A percentile compares a stretch with the other conserved stretches of the same genome.
Evolutionary conservation across 1,140 invertebrate genomes (phyloP).

Genomic region (Neodiprion fabricii): DNA sequence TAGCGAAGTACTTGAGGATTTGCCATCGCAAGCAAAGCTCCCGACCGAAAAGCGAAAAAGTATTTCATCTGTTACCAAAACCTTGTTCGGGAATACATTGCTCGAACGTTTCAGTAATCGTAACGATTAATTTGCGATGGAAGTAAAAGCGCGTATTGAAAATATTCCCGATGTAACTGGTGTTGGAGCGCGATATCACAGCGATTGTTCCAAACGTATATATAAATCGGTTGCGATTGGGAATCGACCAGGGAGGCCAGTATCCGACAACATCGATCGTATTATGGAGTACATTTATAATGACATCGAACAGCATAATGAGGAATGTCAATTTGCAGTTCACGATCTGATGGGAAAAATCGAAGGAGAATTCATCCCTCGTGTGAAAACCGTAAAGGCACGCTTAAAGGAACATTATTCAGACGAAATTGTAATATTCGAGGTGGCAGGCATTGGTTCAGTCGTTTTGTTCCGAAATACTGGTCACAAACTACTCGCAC

Average conservation of each 20-base stretch:
- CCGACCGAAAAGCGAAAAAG: background rate
- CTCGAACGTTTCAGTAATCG: background rate
- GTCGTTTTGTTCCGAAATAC: conserved; percentile 38
- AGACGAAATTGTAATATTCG: conserved; percentile 48
- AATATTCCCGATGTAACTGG: conserved; percentile 9
- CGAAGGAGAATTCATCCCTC: conserved; percentile 41
- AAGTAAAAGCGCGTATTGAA: conserved; percentile 15
- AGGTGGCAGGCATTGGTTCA: conserved; percentile 37
- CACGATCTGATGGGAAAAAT: conserved; percentile 45
- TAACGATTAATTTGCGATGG: background rate
- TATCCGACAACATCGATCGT: conserved; percentile 9
- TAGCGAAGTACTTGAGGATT: background rate
- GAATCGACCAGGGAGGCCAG: conserved; percentile 1
- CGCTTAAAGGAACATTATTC: conserved; percentile 45
- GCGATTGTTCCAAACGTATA: background rate
- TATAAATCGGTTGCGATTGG: too few species aligned
- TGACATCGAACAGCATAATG: conserved; percentile 16
- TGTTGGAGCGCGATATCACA: conserved; percentile 15
- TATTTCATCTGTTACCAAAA: background rate
- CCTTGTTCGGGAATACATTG: background rate
- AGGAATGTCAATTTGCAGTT: conserved; percentile 25
- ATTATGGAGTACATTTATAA: conserved; percentile 22
- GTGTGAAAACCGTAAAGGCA: conserved; percentile 48
- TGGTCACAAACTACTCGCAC: conserved; percentile 30
- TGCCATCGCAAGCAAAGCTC: background rate